Evolutionary conservation across 2,797 vertebrate species (phyloP).

Genomic region (Hydrophis major): DNA sequence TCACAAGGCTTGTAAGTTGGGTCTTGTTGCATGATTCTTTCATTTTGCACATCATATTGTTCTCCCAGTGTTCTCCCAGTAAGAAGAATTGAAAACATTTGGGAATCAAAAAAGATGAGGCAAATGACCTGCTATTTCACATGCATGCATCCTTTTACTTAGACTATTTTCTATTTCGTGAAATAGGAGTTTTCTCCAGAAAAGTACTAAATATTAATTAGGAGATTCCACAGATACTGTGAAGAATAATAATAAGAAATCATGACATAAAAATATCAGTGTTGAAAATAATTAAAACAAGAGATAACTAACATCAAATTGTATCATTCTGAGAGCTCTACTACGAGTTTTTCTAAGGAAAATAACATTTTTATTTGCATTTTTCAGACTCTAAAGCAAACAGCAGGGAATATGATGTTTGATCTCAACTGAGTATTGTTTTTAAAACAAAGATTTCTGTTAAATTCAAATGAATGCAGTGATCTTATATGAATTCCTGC

Average conservation of each 20-base stretch:
- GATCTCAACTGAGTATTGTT: neutral
- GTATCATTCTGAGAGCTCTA: neutral
- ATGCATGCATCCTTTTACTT: neutral
- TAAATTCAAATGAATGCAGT: neutral
- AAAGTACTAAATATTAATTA: neutral
- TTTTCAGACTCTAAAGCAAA: neutral
- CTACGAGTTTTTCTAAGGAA: neutral
- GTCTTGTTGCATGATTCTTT: neutral
- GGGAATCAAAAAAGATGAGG: neutral
- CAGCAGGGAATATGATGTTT: neutral
- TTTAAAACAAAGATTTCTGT: neutral
- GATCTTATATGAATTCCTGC: neutral
- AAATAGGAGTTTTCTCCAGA: neutral
- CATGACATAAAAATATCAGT: neutral
- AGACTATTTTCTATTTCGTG: neutral
- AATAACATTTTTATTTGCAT: neutral
- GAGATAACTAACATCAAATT: neutral
- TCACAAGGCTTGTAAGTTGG: neutral
- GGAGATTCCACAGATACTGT: neutral
- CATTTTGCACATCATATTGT: neutral
- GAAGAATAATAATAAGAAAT: neutral
- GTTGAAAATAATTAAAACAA: neutral
- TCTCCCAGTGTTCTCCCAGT: neutral
- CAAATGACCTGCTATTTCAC: neutral
- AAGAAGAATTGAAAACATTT: neutral